phyloP scores from a whole-genome alignment of 2,797 vertebrate genomes.

The Artibeus jamaicensis region DNA sequence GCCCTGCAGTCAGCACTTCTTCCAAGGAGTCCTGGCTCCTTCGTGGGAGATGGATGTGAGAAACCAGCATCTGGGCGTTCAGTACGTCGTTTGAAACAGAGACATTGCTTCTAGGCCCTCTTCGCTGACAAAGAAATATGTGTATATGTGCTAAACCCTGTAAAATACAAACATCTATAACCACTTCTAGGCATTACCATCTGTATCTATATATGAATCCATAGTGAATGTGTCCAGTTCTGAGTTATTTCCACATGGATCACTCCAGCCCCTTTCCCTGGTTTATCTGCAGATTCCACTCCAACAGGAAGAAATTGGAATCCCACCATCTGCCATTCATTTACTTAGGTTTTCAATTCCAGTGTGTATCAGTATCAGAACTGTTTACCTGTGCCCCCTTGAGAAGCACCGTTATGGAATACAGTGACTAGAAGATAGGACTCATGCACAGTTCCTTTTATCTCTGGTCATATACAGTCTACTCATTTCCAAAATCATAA shows the following conservation, averaged over 20 bases:
- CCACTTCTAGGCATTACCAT: neutral
- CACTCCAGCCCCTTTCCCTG: neutral
- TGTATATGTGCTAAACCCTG: neutral
- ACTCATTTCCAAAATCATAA: neutral
- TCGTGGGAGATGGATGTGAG: neutral
- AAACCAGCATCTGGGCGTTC: neutral
- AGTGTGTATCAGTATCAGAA: neutral
- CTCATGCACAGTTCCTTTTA: neutral
- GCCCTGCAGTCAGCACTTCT: neutral
- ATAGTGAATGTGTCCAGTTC: neutral
- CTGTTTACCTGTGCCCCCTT: neutral
- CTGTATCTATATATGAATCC: neutral
- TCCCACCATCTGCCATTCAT: neutral
- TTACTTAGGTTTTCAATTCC: neutral
- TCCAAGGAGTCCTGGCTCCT: neutral
- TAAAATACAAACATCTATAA: neutral
- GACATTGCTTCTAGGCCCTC: neutral
- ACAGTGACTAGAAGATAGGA: too few relatives aligned
- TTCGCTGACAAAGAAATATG: neutral
- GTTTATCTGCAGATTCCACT: neutral
- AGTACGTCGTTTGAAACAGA: neutral
- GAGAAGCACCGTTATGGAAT: neutral
- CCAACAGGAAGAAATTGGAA: neutral
- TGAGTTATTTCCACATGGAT: neutral
- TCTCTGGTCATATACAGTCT: neutral